Evolutionary conservation across 2,113 vertebrate genomes (phyloP), one percentile per base, ranked within the genome.

Genomic region (Chaetorhynchus papuensis): DNA sequence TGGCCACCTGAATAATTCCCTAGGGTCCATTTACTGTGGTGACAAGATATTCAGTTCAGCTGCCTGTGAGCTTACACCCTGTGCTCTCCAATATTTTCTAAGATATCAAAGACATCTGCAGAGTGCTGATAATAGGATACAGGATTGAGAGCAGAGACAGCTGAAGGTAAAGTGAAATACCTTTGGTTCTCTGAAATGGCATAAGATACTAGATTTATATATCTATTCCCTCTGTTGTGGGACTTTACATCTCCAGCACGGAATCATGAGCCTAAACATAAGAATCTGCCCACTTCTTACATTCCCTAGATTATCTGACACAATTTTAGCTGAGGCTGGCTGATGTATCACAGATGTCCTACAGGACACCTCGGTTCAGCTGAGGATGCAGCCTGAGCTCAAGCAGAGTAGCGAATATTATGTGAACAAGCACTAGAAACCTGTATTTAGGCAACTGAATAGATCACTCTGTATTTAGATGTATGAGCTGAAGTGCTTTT

Each of bases 101-200:
- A 35, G 52, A 37, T 17, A 37, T 37, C 37, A 37, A 59, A 68
- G 52, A 27, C 17, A 18, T 21, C 7, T 0, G 0, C 37, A 50
- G 16, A 37, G 31, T 42, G 26, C 11, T 66, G 26, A 33, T 53
- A 59, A 59, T 20, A 18, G 2, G 28, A 37, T 72, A 54, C 7
- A 56, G 24, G 20, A 72, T 50, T 22, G 37, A 42, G 30, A 60
- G 22, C 9, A 66, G 11, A 54, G 13, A 18, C 27, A 83, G 19
- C 8, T 54, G 45, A 66, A 61, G 19, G 16, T 49, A 42, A 71
- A 24, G 15, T 49, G 31, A 78, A 88, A 83, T 65, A 47, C 12
- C 6, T 57, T 65, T 53, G 12, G 18, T 47, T 45, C 2, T 49
- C 31, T 78, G 22, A 77, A 77, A 56, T 63, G 17, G 33, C 21